A percentile compares a stretch with the other conserved stretches of the same genome.
phyloP scores from a whole-genome alignment of 2,797 vertebrate species.

The Varecia variegata region DNA sequence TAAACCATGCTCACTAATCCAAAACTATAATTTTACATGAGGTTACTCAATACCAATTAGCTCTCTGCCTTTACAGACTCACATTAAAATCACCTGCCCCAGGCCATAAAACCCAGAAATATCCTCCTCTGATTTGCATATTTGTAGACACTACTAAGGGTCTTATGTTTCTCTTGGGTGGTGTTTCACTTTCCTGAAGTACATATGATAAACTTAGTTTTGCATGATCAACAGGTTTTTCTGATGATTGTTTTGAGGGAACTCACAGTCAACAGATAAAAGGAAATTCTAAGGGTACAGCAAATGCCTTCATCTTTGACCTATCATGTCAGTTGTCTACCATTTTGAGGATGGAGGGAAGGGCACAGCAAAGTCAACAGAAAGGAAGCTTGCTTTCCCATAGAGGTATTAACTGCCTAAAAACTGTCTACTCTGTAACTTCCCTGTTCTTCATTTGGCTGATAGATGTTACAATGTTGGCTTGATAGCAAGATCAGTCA shows the following conservation, averaged over 20 bases:
- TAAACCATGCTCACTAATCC: background rate
- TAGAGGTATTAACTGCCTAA: background rate
- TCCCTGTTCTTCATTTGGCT: background rate
- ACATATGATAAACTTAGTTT: background rate
- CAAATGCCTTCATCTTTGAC: background rate
- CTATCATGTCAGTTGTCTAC: background rate
- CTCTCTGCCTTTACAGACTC: background rate
- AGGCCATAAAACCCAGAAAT: background rate
- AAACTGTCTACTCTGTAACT: background rate
- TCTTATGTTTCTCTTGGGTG: background rate
- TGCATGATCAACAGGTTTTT: background rate
- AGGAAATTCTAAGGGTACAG: background rate
- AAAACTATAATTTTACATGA: background rate
- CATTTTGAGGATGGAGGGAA: too few relatives aligned
- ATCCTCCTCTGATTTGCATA: background rate
- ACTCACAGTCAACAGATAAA: background rate
- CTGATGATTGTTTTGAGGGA: background rate
- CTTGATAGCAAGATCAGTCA: background rate
- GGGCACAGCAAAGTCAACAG: background rate
- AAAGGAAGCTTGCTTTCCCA: background rate
- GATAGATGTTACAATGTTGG: background rate
- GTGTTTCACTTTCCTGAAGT: background rate
- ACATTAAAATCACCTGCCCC: background rate
- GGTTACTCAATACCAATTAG: background rate
- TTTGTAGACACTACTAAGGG: background rate